Evolutionary conservation across 2,888 invertebrate species (phyloP).

Genomic region (Scaeva pyrastri): DNA sequence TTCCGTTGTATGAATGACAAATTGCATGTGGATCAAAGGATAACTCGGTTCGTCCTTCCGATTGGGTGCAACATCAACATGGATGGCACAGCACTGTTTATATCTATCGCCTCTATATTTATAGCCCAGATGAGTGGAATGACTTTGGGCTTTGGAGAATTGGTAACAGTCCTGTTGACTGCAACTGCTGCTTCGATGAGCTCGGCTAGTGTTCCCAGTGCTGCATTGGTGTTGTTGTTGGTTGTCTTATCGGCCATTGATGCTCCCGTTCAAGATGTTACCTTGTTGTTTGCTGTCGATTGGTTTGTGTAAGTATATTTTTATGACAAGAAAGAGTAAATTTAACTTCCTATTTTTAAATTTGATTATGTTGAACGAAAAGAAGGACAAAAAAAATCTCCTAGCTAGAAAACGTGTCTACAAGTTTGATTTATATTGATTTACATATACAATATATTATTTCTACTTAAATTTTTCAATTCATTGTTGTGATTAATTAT

Average conservation of each 20-base stretch:
- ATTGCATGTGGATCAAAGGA: slow-evolving; percentile 90
- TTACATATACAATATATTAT: no score
- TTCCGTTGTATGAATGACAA: slow-evolving; percentile 94
- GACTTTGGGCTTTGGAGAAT: slow-evolving; percentile 91
- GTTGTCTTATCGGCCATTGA: slow-evolving; percentile 93
- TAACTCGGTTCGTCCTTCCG: slow-evolving; percentile 94
- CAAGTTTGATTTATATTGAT: no score
- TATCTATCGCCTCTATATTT: slow-evolving; percentile 93
- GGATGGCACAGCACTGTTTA: slow-evolving; percentile 95
- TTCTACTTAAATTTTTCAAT: no score
- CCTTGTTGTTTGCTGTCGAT: slow-evolving; percentile 93
- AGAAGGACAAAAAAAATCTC: no score
- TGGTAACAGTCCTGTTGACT: slow-evolving; percentile 93
- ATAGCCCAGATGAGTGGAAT: slow-evolving; percentile 94
- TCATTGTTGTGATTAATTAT: no score
- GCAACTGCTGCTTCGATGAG: slow-evolving; percentile 95
- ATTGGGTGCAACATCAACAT: slow-evolving; percentile 97
- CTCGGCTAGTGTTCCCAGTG: slow-evolving; percentile 94
- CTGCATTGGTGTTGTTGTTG: slow-evolving; percentile 91
- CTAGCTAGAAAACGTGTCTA: no score
- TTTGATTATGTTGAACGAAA: no score
- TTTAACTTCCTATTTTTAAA: no score
- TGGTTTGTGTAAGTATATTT: slow-evolving; percentile 92
- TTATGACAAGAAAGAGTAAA: no score
- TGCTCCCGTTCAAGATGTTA: slow-evolving; percentile 92